A percentile compares a stretch with the other conserved stretches of the same genome.
phyloP scores from a whole-genome alignment of 1,140 invertebrate genomes.

The Hylaeus volcanicus region DNA sequence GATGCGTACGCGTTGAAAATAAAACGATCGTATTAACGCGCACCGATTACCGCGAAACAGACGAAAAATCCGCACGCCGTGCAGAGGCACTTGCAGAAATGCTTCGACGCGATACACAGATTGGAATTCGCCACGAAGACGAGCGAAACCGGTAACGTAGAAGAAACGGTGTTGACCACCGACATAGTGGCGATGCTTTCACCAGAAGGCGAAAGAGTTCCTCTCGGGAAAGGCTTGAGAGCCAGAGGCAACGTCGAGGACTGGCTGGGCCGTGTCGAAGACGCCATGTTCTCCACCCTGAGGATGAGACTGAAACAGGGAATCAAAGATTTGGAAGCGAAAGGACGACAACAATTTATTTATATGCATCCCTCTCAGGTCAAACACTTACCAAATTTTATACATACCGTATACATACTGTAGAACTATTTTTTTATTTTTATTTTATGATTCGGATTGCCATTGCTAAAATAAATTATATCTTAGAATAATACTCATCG shows the following conservation, averaged over 20 bases:
- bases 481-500: too few species aligned
- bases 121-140: slow-evolving; percentile 85
- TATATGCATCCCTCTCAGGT: slow-evolving; percentile 83
- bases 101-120: slow-evolving; percentile 91
- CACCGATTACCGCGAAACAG: slow-evolving; percentile 43
- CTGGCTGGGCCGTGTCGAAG: slow-evolving; percentile 93
- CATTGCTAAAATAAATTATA: too few species aligned
- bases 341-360: slow-evolving; percentile 84
- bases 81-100: slow-evolving; percentile 93
- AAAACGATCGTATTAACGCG: neutral
- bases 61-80: slow-evolving; percentile 92
- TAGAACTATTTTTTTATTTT: too few species aligned
- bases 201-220: slow-evolving; percentile 90
- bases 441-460: too few species aligned
- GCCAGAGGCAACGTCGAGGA: slow-evolving; percentile 93
- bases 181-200: slow-evolving; percentile 93
- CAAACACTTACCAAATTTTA: neutral
- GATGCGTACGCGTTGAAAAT: neutral
- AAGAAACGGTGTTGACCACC: slow-evolving; percentile 82
- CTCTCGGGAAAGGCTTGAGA: slow-evolving; percentile 89
- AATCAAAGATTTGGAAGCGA: slow-evolving; percentile 83
- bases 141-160: slow-evolving; percentile 59
- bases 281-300: slow-evolving; percentile 89
- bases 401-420: too few species aligned
- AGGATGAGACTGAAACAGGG: slow-evolving; percentile 88